Conservation (phyloP, 2,888 invertebrate genomes). For the Agrenia bidenticulata region DNA sequence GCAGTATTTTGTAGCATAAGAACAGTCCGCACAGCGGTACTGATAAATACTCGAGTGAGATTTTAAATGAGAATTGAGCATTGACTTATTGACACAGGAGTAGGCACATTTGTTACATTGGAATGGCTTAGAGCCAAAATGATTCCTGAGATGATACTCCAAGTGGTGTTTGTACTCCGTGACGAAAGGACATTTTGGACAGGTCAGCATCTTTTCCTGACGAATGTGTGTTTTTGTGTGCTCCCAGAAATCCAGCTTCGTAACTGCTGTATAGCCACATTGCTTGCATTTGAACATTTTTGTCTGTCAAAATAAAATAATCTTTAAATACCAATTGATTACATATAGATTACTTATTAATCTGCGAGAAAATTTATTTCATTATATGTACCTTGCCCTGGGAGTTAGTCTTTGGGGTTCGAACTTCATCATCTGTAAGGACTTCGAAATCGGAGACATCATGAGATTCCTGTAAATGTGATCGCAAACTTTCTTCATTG, state of each 20-base stretch:
- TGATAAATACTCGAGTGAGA: constrained; percentile 76
- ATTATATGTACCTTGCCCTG: constrained; percentile 71
- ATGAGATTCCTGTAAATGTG: constrained; percentile 60
- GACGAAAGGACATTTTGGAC: constrained; percentile 92
- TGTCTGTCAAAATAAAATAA: constrained; percentile 46
- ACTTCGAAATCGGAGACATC: constrained; percentile 58
- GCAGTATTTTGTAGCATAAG: constrained; percentile 96
- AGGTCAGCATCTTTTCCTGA: constrained; percentile 84
- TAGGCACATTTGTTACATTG: constrained; percentile 87
- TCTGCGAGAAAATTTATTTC: neutral
- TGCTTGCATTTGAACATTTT: constrained; percentile 92
- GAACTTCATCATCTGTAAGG: constrained; percentile 54
- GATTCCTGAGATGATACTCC: constrained; percentile 94
- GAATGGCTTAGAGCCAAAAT: constrained; percentile 92
- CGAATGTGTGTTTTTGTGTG: constrained; percentile 88
- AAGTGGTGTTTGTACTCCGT: constrained; percentile 98
- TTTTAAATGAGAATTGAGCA: constrained; percentile 77
- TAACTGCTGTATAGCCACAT: constrained; percentile 79
- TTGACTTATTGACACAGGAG: constrained; percentile 95
- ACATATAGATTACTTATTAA: too few relatives aligned
- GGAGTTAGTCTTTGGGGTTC: constrained; percentile 68
- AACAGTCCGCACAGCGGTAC: constrained; percentile 88
- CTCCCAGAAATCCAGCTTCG: constrained; percentile 91
- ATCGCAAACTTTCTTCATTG: constrained; percentile 60
- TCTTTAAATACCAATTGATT: too few relatives aligned